Base-by-base conservation (phyloP, 2,888 invertebrate genomes). In the Metalampra italica region DNA sequence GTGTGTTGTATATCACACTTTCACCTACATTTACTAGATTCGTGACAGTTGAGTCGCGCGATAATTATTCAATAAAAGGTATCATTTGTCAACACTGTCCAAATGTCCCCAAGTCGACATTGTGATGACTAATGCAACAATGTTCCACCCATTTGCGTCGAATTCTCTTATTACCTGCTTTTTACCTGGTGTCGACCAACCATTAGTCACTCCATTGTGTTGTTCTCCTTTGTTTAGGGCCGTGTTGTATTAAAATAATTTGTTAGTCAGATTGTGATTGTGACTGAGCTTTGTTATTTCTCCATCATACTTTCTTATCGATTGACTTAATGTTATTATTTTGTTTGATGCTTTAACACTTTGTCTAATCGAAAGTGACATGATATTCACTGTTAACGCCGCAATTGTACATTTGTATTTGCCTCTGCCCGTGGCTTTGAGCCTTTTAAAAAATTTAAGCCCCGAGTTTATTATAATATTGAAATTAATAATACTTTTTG, bases 41-140 rank as follows among this genome's bases (percentile, higher is more conserved):
- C 67, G 68, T 72, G 70, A 70, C 71, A 68, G 57, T 66, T 53
- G 53, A 62, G 62, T 54, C 65, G 61, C 65, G 70, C 70, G 67
- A 79, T 84, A 83, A 86, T 86, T 84, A 86, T 86, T 86, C 84
- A 86, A 85, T 87, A 82, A 83, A 82, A 78, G 78, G 68, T 64
- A 77, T 81, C 77, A 86, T 86, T 86, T 83, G 84, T 86, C 85
- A 84, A 62, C 62, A 63, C 71, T 75, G 83, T 83, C 82, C 76
- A 73, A 82, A 81, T 70, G 84, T 85, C 84, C 75, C 67, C 78
- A 78, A 82, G 85, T 82, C 78, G 77, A 78, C 84, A 73, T 71
- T 71, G 75, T 80, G 81, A 82, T 85, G 85, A 84, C 80, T 82
- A 84, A 83, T 82, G 82, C 73, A 71, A 75, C 78, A 76, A 68